Base-by-base conservation (phyloP, 2,797 vertebrate genomes). In the Chelon auratus region DNA sequence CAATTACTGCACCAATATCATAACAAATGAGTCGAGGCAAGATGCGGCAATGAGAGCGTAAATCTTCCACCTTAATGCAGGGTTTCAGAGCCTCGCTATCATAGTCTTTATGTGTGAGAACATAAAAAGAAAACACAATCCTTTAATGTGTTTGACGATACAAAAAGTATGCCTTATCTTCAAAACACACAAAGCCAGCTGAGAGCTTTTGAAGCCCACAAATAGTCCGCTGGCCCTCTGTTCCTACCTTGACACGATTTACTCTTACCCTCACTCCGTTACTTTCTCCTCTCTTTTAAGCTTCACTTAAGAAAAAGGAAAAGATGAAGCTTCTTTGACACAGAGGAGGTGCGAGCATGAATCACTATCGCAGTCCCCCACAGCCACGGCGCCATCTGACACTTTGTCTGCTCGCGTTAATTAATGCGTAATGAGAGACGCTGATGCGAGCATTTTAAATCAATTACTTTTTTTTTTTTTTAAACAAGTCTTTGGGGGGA, bases 391-490 rank as follows among this genome's bases (percentile, higher is more conserved):
- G 1, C 62, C 81, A 78, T 67, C 77, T 85, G 62, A 78, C 60
- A 61, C 45, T 47, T 82, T 36, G 74, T 83, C 64, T 57, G 20
- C 51, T 50, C 2, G 33, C 60, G 61, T 68, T 86, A 90, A 91
- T 86, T 62, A 87, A 83, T 77, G 71, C 18, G 9, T 75, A 82
- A 88, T 66, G 69, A 82, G 81, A 81, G 75, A 76, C n/a, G 40
- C 74, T 81, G 80, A 84, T 86, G 77, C 75, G 67, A 77, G 83
- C 77, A 62, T 84, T 89, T 83, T 48, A 82, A 85, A 83, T 81
- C 77, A 76, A 62, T 82, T 77, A 65, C 59, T 72, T 74, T 69
- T 59, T 62, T 69, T 56, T n/a, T 24, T 24, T 26, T 26, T 26
- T 26, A 30, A 80, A 67, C 3, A 13, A 52, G 58, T 81, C 73